phyloP scores from a whole-genome alignment of 2,113 vertebrate genomes.

The Thunnus thynnus region DNA sequence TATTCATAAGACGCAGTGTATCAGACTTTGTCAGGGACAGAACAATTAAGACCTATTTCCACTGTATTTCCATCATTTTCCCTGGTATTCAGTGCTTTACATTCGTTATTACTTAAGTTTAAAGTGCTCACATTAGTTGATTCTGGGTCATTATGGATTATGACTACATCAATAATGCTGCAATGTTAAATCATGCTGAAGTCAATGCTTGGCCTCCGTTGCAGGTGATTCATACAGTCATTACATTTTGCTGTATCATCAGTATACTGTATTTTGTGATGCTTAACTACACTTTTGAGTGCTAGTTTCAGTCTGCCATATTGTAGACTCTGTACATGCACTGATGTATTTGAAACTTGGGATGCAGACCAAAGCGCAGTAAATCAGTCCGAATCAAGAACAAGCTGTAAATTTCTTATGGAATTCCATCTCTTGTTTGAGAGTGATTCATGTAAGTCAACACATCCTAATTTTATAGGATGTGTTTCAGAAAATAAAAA shows the following conservation, averaged over 20 bases:
- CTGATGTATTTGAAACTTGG: neutral
- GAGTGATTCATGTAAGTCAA: neutral
- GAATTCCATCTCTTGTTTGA: neutral
- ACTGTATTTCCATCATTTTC: too few species aligned
- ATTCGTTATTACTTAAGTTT: too few species aligned
- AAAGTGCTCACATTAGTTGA: too few species aligned
- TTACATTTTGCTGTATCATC: neutral
- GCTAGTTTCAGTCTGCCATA: too few species aligned
- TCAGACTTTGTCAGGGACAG: too few species aligned
- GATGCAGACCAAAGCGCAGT: neutral
- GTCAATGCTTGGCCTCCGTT: neutral
- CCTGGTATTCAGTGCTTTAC: too few species aligned
- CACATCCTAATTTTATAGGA: neutral
- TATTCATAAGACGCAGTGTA: too few species aligned
- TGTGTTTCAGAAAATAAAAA: neutral
- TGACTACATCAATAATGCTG: too few species aligned
- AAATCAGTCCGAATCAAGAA: neutral
- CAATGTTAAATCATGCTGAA: neutral
- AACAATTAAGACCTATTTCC: too few species aligned
- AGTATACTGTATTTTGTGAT: neutral
- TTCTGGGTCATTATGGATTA: too few species aligned
- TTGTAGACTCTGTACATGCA: neutral
- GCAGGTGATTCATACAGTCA: neutral
- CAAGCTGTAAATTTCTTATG: neutral
- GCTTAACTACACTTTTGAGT: neutral